A percentile compares a stretch with the other conserved stretches of the same genome.
These are phyloP conservation scores for Acanthococcus lagerstroemiae DNA, from an alignment of 2,888 invertebrate genomes.

Conservation along the genomic window DNA sequence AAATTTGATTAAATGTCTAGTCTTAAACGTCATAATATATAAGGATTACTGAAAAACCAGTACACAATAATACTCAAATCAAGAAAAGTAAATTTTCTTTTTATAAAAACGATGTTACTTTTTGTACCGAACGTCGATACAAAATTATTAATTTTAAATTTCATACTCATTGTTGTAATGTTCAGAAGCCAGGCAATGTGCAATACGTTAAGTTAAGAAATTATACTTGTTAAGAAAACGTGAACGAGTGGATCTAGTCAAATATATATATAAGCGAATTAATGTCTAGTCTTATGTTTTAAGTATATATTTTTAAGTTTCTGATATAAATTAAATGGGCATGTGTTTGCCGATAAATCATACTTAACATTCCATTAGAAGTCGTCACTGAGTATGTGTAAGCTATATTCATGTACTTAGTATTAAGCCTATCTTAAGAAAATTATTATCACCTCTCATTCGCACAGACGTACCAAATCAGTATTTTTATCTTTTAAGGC, in stretches of 20 bases:
- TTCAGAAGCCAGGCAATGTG: conserved; percentile 18
- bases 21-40: too few species aligned
- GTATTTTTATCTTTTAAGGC: conserved; percentile 3
- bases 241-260: conserved; percentile 1
- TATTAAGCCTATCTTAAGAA: neutral
- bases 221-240: neutral
- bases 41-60: too few species aligned
- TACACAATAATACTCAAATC: too few species aligned
- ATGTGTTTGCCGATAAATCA: neutral
- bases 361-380: neutral
- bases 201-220: conserved; percentile 1
- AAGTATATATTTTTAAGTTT: neutral
- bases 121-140: too few species aligned
- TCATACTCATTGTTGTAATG: too few species aligned
- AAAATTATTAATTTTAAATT: too few species aligned
- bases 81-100: too few species aligned
- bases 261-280: neutral
- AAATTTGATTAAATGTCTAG: too few species aligned
- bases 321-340: too few species aligned
- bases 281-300: neutral
- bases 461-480: conserved; percentile 10
- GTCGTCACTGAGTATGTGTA: neutral
- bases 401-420: neutral
- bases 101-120: too few species aligned
- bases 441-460: neutral